Conservation (phyloP, 2,888 invertebrate genomes). For the Anagyrus pseudococci region DNA sequence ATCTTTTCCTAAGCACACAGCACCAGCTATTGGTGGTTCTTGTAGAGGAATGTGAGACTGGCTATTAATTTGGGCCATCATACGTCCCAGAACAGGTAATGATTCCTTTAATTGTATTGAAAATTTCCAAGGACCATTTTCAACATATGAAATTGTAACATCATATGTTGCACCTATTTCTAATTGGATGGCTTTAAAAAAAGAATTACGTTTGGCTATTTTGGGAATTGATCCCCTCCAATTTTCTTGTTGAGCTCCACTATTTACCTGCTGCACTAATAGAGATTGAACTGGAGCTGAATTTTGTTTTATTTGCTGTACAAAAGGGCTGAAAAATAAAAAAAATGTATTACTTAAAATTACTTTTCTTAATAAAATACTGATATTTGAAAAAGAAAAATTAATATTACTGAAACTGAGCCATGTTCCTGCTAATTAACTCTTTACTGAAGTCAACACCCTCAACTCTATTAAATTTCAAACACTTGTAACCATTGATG, state of each 20-base stretch:
- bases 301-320: background rate
- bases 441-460: slow-evolving; percentile 43
- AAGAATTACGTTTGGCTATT: slow-evolving; percentile 31
- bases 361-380: slow-evolving; percentile 13
- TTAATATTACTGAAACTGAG: slow-evolving; percentile 35
- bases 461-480: slow-evolving; percentile 30
- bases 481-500: slow-evolving; percentile 10
- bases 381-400: background rate
- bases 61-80: slow-evolving; percentile 77
- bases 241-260: slow-evolving; percentile 19
- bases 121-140: slow-evolving; percentile 81
- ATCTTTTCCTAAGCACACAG: slow-evolving; percentile 78
- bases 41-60: slow-evolving; percentile 67
- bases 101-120: slow-evolving; percentile 74
- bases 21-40: slow-evolving; percentile 76
- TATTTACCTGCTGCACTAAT: no score
- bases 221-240: slow-evolving; percentile 27
- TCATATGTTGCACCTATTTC: slow-evolving; percentile 33
- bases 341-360: slow-evolving; percentile 34
- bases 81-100: slow-evolving; percentile 68
- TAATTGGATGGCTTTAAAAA: slow-evolving; percentile 35
- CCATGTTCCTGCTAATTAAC: slow-evolving; percentile 43
- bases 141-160: slow-evolving; percentile 71
- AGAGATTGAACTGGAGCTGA: background rate
- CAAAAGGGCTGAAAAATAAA: slow-evolving; percentile 13